These are phyloP conservation scores for Belgica antarctica DNA, from an alignment of 2,888 invertebrate species.

Conservation along the genomic window DNA sequence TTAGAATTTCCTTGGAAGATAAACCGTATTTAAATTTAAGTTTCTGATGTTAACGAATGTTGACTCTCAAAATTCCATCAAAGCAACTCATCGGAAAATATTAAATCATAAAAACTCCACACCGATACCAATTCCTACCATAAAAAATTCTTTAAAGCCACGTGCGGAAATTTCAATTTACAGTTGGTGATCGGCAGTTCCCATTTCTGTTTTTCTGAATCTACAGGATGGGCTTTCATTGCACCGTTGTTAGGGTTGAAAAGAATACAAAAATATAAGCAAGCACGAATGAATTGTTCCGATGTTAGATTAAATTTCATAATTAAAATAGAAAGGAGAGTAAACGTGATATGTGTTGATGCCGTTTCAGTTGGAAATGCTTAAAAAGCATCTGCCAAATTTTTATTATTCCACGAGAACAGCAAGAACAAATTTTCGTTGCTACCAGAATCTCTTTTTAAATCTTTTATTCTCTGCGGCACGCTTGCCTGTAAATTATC, in stretches of 20 bases:
- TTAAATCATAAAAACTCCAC: not conserved
- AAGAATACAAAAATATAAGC: not conserved
- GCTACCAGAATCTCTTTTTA: constrained; percentile 4
- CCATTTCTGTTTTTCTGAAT: not conserved
- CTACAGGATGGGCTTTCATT: not conserved
- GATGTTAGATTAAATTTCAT: constrained; percentile 44
- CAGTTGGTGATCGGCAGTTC: constrained; percentile 9
- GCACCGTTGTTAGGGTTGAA: constrained; percentile 25
- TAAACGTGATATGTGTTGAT: constrained; percentile 31
- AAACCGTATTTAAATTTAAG: no score
- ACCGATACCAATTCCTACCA: not conserved
- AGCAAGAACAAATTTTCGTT: not conserved
- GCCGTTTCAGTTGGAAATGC: constrained; percentile 7
- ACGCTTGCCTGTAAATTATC: constrained; percentile 16
- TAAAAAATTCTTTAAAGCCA: constrained; percentile 37
- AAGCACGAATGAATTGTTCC: constrained; percentile 21
- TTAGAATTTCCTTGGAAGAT: no score
- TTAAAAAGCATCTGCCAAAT: constrained; percentile 41
- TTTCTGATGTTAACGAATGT: no score
- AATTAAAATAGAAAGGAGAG: constrained; percentile 38
- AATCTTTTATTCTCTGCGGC: constrained; percentile 3
- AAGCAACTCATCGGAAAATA: no score
- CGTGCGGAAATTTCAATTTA: constrained; percentile 38
- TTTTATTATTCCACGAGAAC: constrained; percentile 2
- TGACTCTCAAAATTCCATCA: no score